Evolutionary conservation across 2,797 vertebrate genomes (phyloP).

Genomic region (Pygocentrus nattereri): DNA sequence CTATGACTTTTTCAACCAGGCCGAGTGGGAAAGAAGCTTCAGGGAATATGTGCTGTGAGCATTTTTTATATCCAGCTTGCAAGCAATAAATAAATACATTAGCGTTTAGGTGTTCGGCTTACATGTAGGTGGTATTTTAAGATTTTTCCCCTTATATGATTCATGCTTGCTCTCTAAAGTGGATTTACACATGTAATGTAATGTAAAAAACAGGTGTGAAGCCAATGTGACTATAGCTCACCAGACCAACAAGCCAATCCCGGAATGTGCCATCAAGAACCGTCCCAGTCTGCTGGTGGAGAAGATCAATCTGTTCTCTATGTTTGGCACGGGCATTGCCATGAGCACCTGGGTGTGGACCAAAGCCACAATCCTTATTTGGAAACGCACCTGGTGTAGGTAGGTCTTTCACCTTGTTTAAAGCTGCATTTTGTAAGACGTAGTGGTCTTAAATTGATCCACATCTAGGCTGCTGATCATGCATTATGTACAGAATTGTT

Average conservation of each 20-base stretch:
- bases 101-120: not conserved
- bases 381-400: constrained; percentile 98
- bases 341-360: constrained; percentile 99
- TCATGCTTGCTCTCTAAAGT: not conserved
- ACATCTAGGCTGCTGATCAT: too few species aligned
- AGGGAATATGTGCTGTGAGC: constrained; percentile 96
- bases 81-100: not conserved
- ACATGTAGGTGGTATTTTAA: not conserved
- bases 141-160: not conserved
- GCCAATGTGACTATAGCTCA: constrained; percentile 97
- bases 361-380: constrained; percentile 97
- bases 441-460: too few species aligned
- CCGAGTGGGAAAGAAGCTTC: constrained; percentile 97
- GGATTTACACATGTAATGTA: not conserved
- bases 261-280: constrained; percentile 97
- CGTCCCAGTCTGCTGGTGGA: constrained; percentile 95
- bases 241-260: constrained; percentile 94
- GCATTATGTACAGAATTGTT: too few species aligned
- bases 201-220: constrained; percentile 83
- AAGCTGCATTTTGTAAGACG: too few species aligned
- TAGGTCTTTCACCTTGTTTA: constrained; percentile 65
- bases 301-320: constrained; percentile 98
- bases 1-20: constrained; percentile 99
- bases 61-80: not conserved
- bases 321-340: constrained; percentile 96